These are phyloP conservation scores for Trachelus tabidus DNA, from an alignment of 2,888 invertebrate species.

Conservation along the genomic window DNA sequence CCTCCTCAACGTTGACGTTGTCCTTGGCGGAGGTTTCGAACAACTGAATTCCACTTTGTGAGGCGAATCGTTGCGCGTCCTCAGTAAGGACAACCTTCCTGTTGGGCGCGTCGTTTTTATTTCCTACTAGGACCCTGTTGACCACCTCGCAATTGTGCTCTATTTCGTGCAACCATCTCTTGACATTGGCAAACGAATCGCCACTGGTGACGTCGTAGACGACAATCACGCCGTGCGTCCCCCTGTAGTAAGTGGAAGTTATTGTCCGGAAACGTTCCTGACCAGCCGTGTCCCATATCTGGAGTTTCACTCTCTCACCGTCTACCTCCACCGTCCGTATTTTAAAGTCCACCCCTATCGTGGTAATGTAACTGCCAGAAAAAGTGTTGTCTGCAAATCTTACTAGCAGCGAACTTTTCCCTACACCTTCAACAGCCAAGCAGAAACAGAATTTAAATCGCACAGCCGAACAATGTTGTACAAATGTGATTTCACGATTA, in stretches of 20 bases:
- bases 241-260: conserved; percentile 98
- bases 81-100: conserved; percentile 96
- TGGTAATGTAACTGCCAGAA: conserved; percentile 97
- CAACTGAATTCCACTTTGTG: conserved; percentile 95
- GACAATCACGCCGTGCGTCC: conserved; percentile 99
- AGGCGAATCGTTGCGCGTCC: conserved; percentile 97
- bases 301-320: conserved; percentile 90
- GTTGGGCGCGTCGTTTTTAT: conserved; percentile 95
- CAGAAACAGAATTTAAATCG: background rate
- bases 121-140: conserved; percentile 97
- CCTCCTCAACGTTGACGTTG: conserved; percentile 98
- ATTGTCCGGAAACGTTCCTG: conserved; percentile 98
- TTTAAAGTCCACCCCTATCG: conserved; percentile 99
- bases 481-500: background rate
- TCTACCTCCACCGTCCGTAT: conserved; percentile 95
- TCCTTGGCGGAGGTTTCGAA: conserved; percentile 99
- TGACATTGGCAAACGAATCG: conserved; percentile 99
- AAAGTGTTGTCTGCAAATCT: conserved; percentile 99
- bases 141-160: conserved; percentile 99
- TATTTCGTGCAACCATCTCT: conserved; percentile 98
- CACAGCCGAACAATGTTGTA: background rate
- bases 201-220: conserved; percentile 99
- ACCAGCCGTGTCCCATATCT: conserved; percentile 99
- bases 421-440: conserved; percentile 81
- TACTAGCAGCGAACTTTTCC: conserved; percentile 96